Conservation (phyloP, 1,140 invertebrate species). For the Lasaia peninsularis region DNA sequence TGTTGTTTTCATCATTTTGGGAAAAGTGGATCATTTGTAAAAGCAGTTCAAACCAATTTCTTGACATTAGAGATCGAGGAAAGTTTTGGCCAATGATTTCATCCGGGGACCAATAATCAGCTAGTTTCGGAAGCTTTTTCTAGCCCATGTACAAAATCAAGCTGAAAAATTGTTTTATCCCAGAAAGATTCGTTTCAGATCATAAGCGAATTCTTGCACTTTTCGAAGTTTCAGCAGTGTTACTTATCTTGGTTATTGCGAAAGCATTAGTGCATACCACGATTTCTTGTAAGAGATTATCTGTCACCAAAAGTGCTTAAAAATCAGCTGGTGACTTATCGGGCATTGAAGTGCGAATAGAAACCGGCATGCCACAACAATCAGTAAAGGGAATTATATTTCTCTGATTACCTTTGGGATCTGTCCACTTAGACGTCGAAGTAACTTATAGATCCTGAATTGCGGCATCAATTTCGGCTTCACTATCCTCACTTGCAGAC, state of each 20-base stretch:
- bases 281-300: constrained; percentile 22
- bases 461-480: no score
- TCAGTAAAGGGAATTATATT: constrained; percentile 24
- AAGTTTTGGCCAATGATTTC: constrained; percentile 29
- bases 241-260: constrained; percentile 25
- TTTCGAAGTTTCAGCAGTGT: constrained; percentile 23
- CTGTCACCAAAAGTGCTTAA: constrained; percentile 22
- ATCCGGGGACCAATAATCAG: constrained; percentile 32
- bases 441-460: no score
- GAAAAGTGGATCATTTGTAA: constrained; percentile 36
- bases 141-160: constrained; percentile 34
- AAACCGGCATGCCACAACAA: constrained; percentile 23
- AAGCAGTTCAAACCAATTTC: constrained; percentile 34
- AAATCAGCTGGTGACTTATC: constrained; percentile 24
- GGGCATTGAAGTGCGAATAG: constrained; percentile 20
- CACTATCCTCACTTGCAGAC: neutral
- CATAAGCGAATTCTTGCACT: constrained; percentile 23
- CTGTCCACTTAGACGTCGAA: no score
- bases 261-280: constrained; percentile 28
- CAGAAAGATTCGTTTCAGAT: constrained; percentile 18
- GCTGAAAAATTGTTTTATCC: constrained; percentile 30
- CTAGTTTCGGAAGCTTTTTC: constrained; percentile 24
- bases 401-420: constrained; percentile 23
- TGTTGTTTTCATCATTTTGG: constrained; percentile 29
- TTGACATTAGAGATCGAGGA: constrained; percentile 27